Evolutionary conservation across 2,113 vertebrate genomes (phyloP).

Genomic region (Vidua chalybeata): DNA sequence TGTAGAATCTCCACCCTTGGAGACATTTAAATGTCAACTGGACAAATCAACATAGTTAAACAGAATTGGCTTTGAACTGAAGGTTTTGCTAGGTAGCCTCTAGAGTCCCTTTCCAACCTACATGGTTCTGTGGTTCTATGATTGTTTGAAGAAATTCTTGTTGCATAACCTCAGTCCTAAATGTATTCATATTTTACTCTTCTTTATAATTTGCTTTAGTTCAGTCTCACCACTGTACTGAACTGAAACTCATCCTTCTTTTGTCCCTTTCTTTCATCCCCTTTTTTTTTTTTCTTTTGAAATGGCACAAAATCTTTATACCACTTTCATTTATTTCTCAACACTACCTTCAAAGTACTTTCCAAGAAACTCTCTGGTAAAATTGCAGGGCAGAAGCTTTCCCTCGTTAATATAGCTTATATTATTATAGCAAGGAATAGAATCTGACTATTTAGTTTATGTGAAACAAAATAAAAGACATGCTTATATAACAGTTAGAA

Average conservation of each 20-base stretch:
- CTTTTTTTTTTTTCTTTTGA: not conserved
- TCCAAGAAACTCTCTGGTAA: not conserved
- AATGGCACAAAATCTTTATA: not conserved
- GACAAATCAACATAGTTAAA: not conserved
- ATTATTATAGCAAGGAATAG: not conserved
- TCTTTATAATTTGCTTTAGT: not conserved
- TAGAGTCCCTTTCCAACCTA: not conserved
- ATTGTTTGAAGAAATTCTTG: not conserved
- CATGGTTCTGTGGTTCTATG: not conserved
- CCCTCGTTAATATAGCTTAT: not conserved
- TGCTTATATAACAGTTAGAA: not conserved
- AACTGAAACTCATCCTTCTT: not conserved
- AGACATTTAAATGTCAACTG: not conserved
- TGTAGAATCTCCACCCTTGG: not conserved
- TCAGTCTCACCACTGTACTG: not conserved
- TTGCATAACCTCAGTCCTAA: not conserved
- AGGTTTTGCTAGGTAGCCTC: not conserved
- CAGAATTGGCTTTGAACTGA: not conserved
- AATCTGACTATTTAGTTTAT: not conserved
- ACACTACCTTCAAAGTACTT: not conserved
- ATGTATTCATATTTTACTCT: not conserved
- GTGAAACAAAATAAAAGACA: not conserved
- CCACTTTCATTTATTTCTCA: not conserved
- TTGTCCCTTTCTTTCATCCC: not conserved
- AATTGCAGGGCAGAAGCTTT: not conserved